Evolutionary conservation across 2,113 vertebrate species (phyloP), one percentile per base, ranked within the genome.

Genomic region (Paralichthys olivaceus): DNA sequence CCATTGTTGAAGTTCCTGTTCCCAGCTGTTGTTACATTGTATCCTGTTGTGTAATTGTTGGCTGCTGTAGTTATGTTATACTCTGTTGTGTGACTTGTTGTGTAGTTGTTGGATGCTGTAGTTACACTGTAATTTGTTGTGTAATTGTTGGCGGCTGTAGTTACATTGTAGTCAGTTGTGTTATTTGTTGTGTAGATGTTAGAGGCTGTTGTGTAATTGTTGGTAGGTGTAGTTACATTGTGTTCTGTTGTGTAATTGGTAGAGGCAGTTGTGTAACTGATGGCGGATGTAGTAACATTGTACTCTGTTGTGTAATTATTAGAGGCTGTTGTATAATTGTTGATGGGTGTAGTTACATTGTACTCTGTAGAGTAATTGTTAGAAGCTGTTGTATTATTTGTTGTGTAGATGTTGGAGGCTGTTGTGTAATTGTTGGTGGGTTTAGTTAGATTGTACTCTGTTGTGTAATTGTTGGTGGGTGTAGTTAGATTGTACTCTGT

Each of bases 241-340:
- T 3, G 1, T 0, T 1, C 2, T 56, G 13, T 15, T 15, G 23
- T 56, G 11, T 26, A 15, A 15, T 56, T 56, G 25, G 1, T 11
- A 23, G 7, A 23, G 20, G 53, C 11, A 23, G 53, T 54, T 23
- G 53, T 54, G 53, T 54, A 2, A 29, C 37, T 69, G 22, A 11
- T 9, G 1, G 15, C 0, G 0, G 0, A 12, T 68, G 32, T 28
- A 8, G 64, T 59, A 7, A 13, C 15, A 22, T 26, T 74, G n/a
- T 28, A 20, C 6, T 0, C 2, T 54, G 34, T 49, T 34, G 26
- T 58, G 7, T 74, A 1, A n/a, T 37, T 22, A 32, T 23, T 61
- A 12, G 20, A 11, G 1, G 20, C 28, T 7, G 60, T 56, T 43
- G 43, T 72, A 15, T 17, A 19, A 5, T 17, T n/a, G 4, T 55